Percentiles rank a stretch among this genome's conserved stretches.
These are phyloP conservation scores for Copsychus sechellarum DNA, from an alignment of 2,113 vertebrate species.

Conservation along the genomic window DNA sequence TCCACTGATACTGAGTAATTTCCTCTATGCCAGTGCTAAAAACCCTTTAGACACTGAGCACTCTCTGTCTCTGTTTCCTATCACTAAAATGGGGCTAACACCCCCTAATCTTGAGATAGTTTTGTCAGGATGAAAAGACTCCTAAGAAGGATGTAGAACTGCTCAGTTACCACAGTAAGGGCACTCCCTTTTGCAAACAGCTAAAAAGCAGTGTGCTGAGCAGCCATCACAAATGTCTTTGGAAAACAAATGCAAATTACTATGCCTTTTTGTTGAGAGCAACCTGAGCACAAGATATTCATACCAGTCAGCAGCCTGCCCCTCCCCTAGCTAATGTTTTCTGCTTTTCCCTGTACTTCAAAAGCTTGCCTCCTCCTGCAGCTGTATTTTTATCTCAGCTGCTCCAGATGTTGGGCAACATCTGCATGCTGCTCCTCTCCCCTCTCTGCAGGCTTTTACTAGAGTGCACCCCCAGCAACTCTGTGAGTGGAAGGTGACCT, in stretches of 20 bases:
- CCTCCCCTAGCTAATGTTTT: not conserved
- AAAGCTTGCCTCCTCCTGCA: not conserved
- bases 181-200: not conserved
- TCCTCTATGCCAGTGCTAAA: not conserved
- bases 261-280: not conserved
- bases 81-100: not conserved
- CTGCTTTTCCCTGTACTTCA: not conserved
- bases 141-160: not conserved
- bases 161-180: not conserved
- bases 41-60: not conserved
- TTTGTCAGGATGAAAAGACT: not conserved
- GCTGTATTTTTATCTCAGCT: not conserved
- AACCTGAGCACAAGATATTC: not conserved
- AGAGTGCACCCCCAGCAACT: not conserved
- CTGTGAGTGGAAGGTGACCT: not conserved
- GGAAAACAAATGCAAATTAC: not conserved
- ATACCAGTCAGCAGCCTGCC: not conserved
- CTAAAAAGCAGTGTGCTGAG: not conserved
- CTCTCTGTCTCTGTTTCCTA: not conserved
- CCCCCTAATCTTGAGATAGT: not conserved
- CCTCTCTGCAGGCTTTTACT: not conserved
- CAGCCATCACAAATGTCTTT: not conserved
- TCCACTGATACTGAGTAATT: not conserved
- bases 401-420: not conserved
- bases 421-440: not conserved